Base-by-base conservation (phyloP, 2,797 vertebrate genomes). In the Megalops cyprinoides region DNA sequence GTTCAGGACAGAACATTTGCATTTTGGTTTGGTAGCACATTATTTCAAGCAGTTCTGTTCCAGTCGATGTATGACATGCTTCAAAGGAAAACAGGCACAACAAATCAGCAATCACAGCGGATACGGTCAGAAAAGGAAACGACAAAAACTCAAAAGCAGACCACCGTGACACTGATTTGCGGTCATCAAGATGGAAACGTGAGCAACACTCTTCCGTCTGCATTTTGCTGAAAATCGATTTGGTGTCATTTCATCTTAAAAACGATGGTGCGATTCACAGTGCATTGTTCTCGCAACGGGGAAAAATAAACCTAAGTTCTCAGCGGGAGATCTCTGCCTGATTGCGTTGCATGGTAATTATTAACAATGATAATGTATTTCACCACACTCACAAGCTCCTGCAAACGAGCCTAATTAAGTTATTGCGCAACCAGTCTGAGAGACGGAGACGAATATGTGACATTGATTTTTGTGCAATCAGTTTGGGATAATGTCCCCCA, bases 11-110 rank as follows among this genome's bases (percentile, higher is more conserved):
- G 84, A 83, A 90, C 87, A 84, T 86, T 86, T 90, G 86, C 90
- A 88, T 87, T 84, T 87, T 81, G 85, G 85, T 88, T 84, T 82
- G 81, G 82, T 78, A 83, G 84, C 81, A 81, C 78, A 74, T 87
- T 86, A 9, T 89, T 89, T 84, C 91, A 90, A 88, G 91, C 90
- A 81, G 79, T 79, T 58, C 44, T 85, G 79, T 74, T 84, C 79
- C 79, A 74, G 76, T 84, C 65, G 53, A 82, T 86, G 88, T 82
- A 84, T 84, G 73, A 84, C 93, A 93, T 94, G 91, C 92, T 87
- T 77, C 83, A 78, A 84, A 79, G 73, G 85, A 87, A 42, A 74
- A 78, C 85, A 84, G 79, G 85, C 84, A 81, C 87, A 74, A 87
- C 82, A 73, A 76, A 81, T 78, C 74, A 56, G 79, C 77, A 79